Evolutionary conservation across 2,888 invertebrate species (phyloP).

Genomic region (Leptopilina myrica): DNA sequence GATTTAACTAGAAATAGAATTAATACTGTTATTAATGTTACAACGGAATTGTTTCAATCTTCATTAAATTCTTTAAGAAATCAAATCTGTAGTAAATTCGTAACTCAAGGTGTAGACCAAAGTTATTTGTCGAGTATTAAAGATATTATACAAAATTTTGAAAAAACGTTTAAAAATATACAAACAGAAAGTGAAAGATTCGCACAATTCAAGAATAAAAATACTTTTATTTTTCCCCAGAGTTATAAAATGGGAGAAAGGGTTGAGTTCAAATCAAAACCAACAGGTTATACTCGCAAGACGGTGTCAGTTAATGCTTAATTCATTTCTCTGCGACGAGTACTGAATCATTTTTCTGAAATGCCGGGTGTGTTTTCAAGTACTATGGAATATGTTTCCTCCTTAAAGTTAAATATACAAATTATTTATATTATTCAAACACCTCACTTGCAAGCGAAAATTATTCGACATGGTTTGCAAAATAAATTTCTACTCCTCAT

Average conservation of each 20-base stretch:
- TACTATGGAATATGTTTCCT: constrained; percentile 46
- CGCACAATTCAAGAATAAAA: constrained; percentile 43
- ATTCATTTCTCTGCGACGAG: constrained; percentile 48
- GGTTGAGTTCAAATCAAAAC: constrained; percentile 44
- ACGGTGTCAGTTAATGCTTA: constrained; percentile 46
- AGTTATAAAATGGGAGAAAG: constrained; percentile 44
- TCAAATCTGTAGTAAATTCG: constrained; percentile 9
- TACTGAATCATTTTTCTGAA: constrained; percentile 50
- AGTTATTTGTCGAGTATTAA: neutral
- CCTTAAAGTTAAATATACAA: constrained; percentile 26
- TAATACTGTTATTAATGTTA: constrained; percentile 35
- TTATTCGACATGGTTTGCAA: constrained; percentile 15
- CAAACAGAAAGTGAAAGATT: constrained; percentile 45
- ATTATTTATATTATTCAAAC: constrained; percentile 47
- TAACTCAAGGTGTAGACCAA: neutral
- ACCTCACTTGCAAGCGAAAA: constrained; percentile 46
- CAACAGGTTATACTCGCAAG: constrained; percentile 38
- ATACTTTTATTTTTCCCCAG: constrained; percentile 49
- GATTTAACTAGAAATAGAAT: constrained; percentile 46
- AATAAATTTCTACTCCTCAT: constrained; percentile 56
- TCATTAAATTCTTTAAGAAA: constrained; percentile 8
- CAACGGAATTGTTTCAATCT: constrained; percentile 13
- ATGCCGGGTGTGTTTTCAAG: constrained; percentile 42
- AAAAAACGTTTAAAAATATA: constrained; percentile 29
- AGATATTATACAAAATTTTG: constrained; percentile 22